Percentiles rank a stretch among this genome's conserved stretches.
Evolutionary conservation across 2,797 vertebrate genomes (phyloP).

Genomic region (Ctenochaetus hawaiiensis): DNA sequence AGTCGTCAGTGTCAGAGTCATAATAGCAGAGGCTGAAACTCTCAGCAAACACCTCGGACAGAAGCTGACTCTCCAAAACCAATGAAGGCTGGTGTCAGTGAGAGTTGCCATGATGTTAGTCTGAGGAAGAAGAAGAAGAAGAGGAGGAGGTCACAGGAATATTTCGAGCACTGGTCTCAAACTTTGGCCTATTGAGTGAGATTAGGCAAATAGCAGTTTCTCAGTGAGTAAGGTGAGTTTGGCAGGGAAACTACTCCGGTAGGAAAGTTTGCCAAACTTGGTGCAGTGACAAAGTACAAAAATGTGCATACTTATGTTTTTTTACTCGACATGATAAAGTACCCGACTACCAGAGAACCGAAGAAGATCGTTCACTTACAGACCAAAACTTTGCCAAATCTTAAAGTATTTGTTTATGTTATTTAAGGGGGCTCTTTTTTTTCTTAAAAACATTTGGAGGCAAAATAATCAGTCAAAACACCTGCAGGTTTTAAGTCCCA

Average conservation of each 20-base stretch:
- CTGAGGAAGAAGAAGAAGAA: background rate
- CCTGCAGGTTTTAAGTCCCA: too few species aligned
- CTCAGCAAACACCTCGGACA: constrained; percentile 24
- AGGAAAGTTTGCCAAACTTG: background rate
- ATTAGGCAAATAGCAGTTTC: background rate
- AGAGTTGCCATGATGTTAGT: background rate
- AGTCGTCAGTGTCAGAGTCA: constrained; percentile 51
- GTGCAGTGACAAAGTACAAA: background rate
- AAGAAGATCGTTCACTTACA: background rate
- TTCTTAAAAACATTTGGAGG: background rate
- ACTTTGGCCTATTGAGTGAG: background rate
- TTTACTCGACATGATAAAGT: background rate
- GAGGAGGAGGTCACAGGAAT: constrained; percentile 9
- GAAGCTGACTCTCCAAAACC: constrained; percentile 26
- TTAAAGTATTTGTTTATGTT: background rate
- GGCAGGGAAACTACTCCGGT: too few species aligned
- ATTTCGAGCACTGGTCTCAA: background rate
- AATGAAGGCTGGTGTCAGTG: background rate
- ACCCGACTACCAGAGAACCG: background rate
- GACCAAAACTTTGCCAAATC: background rate
- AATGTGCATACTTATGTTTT: background rate
- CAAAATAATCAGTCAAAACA: background rate
- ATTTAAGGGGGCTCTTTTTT: background rate
- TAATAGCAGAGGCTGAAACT: constrained; percentile 26
- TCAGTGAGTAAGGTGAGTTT: background rate